phyloP scores from a whole-genome alignment of 2,797 vertebrate genomes.

The Gallinago nigripennis region DNA sequence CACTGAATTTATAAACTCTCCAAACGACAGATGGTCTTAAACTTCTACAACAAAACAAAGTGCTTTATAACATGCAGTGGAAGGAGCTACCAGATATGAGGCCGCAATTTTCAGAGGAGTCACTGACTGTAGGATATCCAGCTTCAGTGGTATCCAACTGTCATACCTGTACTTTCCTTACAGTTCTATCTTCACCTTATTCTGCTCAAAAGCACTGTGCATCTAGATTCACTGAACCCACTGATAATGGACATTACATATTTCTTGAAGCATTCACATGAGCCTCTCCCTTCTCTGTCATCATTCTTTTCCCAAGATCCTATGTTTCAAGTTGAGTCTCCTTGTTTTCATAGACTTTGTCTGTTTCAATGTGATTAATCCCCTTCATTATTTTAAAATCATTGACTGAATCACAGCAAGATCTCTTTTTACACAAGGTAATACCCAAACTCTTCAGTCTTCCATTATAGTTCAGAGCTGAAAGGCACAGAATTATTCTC shows the following conservation, averaged over 20 bases:
- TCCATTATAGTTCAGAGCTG: constrained; percentile 16
- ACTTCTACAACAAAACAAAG: not conserved
- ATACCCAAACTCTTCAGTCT: constrained; percentile 24
- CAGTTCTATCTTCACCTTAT: not conserved
- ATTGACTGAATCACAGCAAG: constrained; percentile 23
- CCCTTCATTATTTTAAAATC: constrained; percentile 48
- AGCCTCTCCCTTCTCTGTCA: not conserved
- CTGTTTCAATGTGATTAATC: constrained; percentile 66
- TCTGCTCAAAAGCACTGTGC: not conserved
- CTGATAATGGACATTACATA: constrained; percentile 34
- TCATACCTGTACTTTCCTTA: not conserved
- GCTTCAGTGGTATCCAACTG: not conserved
- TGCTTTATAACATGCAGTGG: not conserved
- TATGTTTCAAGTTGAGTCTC: constrained; percentile 49
- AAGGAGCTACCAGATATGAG: not conserved
- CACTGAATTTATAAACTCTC: not conserved
- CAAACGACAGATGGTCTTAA: not conserved
- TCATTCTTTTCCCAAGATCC: constrained; percentile 49
- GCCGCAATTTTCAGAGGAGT: not conserved
- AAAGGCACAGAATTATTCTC: not conserved
- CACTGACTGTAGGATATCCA: not conserved
- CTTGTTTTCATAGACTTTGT: constrained; percentile 66
- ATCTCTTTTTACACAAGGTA: constrained; percentile 43
- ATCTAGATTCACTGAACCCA: not conserved
- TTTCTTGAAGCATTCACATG: constrained; percentile 39